Base-by-base conservation (phyloP, 2,888 invertebrate genomes). In the Drosophila affinis region DNA sequence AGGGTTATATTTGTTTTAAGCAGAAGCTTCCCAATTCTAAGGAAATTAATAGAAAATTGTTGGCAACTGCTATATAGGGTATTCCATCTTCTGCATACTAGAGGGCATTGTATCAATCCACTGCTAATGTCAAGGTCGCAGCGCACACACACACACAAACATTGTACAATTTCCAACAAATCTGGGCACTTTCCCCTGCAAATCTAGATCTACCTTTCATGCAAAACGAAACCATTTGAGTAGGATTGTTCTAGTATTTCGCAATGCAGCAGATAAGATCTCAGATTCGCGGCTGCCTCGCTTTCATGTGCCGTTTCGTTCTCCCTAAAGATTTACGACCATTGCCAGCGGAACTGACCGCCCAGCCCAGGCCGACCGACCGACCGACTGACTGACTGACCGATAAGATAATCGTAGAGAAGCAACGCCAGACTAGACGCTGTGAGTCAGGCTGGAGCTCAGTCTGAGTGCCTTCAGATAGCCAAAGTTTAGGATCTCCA, bases 81-180 rank as follows among this genome's bases (percentile, higher is more conserved):
- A 57, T 69, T 12, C n/a, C 12, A 2, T 14, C 9, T 45, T 69
- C 69, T 4, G 3, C 9, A 21, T 7, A 3, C 1, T 2, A 9
- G 6, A 3, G 24, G 7, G 0, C 0, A 18, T 3, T 9, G 12
- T 3, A 56, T 39, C 4, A 44, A 12, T 21, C 4, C 56, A 21
- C 34, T 61, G 49, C 62, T 59, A 87, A 75, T 79, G 88, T 87
- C 82, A 82, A 87, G 82, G 88, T 77, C 86, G 56, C n/a, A 34
- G 47, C 53, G 27, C 51, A 17, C 18, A 29, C 29, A 29, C 7
- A 27, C 29, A 9, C 7, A 7, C 1, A 27, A 27, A 7, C 7
- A 9, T 46, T n/a, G 24, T 24, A 39, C 47, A 21, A 44, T 47
- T 10, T 21, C 12, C 18, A 49, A 17, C 24, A 49, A 56, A 49